Base-by-base conservation (phyloP, 1,140 invertebrate genomes). In the Helicoverpa armigera region DNA sequence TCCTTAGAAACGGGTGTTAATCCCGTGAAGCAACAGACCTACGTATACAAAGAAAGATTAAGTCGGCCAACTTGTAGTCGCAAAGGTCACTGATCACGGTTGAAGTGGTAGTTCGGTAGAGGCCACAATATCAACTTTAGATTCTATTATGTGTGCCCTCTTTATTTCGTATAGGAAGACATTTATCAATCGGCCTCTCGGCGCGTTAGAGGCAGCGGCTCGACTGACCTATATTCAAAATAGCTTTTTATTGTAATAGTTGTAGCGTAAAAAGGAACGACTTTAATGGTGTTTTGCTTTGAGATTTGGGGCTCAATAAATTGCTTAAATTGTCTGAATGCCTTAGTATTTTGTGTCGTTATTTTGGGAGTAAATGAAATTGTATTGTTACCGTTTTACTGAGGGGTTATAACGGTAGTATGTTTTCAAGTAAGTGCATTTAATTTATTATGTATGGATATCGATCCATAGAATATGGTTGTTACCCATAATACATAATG, bases 101-200 rank as follows among this genome's bases (percentile, higher is more conserved):
- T 80, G 69, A 54, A 80, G 69, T 70, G 69, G 29, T 50, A 16
- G 60, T 54, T 18, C 53, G 23, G 23, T 16, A 69, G 2, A n/a
- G 31, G 35, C 60, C 69, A 35, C 31, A 29, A 63, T 65, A 13
- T 73, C 58, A 80, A 73, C 58, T 56, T 50, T 56, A 56, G 67
- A 74, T 80, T 50, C 58, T 63, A 43, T 73, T 80, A 79, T 51
- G 43, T 72, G 63, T 50, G 9, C 16, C 50, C 23, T 13, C 69
- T 53, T 72, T 72, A 72, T n/a, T 72, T 54, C 13, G 11, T 10
- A 51, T 29, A 53, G 69, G 50, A 72, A 72, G 13, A 18, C 69
- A 72, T 72, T 54, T 31, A 54, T 72, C 69, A 72, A 72, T 53
- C 50, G 50, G 50, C 50, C 69, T 53, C 43, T 54, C 12, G 9